These are phyloP conservation scores for Pelmatolapia mariae DNA, from an alignment of 2,113 vertebrate genomes.

Conservation along the genomic window DNA sequence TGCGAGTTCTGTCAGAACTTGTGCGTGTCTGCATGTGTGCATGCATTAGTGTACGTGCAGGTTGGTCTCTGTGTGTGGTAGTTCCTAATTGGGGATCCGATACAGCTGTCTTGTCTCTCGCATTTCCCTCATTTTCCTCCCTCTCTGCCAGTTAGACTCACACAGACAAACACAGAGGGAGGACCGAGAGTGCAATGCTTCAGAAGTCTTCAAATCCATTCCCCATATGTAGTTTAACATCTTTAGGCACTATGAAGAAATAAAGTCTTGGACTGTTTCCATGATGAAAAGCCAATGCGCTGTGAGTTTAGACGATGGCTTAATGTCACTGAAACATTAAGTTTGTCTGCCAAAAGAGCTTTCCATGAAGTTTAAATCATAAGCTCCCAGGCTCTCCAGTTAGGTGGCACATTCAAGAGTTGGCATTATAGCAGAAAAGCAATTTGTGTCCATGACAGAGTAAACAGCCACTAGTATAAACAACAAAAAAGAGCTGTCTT, in stretches of 20 bases:
- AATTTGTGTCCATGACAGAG: background rate
- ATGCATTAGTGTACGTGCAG: background rate
- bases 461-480: background rate
- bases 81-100: constrained; percentile 54
- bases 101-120: constrained; percentile 47
- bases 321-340: background rate
- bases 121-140: constrained; percentile 12
- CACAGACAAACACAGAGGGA: constrained; percentile 32
- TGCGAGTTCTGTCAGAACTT: background rate
- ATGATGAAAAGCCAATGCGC: constrained; percentile 15
- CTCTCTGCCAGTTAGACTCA: constrained; percentile 34
- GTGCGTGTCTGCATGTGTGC: background rate
- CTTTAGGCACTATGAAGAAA: constrained; percentile 21
- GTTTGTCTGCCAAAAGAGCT: constrained; percentile 8
- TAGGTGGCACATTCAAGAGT: background rate
- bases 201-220: constrained; percentile 18
- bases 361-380: constrained; percentile 2
- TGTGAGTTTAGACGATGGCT: constrained; percentile 20
- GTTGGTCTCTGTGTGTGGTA: constrained; percentile 44
- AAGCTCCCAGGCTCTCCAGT: background rate
- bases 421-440: background rate
- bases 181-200: constrained; percentile 3
- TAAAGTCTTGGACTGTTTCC: background rate
- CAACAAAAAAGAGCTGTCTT: background rate
- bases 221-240: constrained; percentile 17